Evolutionary conservation across 1,140 invertebrate species (phyloP), one percentile per base, ranked within the genome.

Genomic region (Cyclina sinensis): DNA sequence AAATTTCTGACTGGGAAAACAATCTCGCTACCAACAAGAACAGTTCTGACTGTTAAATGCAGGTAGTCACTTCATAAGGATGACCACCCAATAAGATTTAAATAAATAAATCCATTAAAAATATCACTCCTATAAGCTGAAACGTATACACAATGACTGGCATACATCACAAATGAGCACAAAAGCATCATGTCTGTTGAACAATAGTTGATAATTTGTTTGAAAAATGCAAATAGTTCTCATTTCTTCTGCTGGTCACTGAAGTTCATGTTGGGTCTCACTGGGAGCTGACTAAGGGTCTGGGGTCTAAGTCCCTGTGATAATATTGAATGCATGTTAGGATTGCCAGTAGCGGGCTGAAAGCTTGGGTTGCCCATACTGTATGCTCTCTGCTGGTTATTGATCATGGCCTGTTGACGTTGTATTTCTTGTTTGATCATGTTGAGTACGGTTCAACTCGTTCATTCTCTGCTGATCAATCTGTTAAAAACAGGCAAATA

Each of bases 341-440:
- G 35, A n/a, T 59, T 35, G 18, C 21, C 32, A 14, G 30, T 37
- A 35, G 5, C 46, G 51, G 27, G 46, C 24, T 21, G 11, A n/a
- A 24, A 43, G 43, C 43, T 14, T 4, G 43, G 14, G 43, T 14
- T 3, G 21, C 70, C 84, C 24, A 48, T 87, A 16, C 21, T 30
- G 21, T n/a, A 73, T 11, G 5, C 68, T 7, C 51, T 35, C 27
- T 79, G 57, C 51, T 74, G 80, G 57, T 51, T 68, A n/a, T 21
- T 35, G 12, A 84, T 39, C 68, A 84, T 62, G 11, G 48, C 57
- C 16, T 78, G 81, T 27, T 89, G 87, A 12, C 87, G 80, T 43
- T 89, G 80, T 27, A 84, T 89, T 73, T 84, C 73, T 35, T 83
- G 73, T 51, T 84, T 89, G 12, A 89, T 62, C 43, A 78, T 73